phyloP scores from a whole-genome alignment of 2,113 vertebrate genomes.

The Nothobranchius furzeri region DNA sequence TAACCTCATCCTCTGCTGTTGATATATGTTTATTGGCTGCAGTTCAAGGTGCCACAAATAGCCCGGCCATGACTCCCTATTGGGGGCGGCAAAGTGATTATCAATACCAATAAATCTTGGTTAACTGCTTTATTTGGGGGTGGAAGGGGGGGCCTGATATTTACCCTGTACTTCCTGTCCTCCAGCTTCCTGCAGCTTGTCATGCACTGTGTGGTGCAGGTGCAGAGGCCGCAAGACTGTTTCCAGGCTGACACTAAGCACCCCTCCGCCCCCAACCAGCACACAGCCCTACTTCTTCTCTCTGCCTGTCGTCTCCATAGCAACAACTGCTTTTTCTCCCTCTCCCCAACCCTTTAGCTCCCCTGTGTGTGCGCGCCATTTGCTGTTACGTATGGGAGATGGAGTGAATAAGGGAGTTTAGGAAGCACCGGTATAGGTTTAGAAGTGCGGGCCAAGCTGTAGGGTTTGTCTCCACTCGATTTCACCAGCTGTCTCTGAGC shows the following conservation, averaged over 20 bases:
- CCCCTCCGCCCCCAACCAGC: slow-evolving; percentile 56
- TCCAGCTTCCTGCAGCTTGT: slow-evolving; percentile 74
- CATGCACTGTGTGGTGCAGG: slow-evolving; percentile 71
- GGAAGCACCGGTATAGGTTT: slow-evolving; percentile 51
- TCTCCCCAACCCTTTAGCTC: slow-evolving; percentile 53
- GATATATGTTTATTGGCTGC: slow-evolving; percentile 40
- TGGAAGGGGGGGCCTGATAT: slow-evolving; percentile 34
- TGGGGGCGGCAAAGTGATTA: background rate
- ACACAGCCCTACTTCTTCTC: slow-evolving; percentile 75
- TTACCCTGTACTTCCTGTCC: slow-evolving; percentile 72
- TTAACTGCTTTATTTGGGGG: slow-evolving; percentile 32
- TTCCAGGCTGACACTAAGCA: slow-evolving; percentile 72
- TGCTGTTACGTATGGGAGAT: slow-evolving; percentile 55
- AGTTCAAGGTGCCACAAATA: slow-evolving; percentile 56
- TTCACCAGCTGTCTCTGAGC: slow-evolving; percentile 82
- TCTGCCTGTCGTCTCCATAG: slow-evolving; percentile 76
- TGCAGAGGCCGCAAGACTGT: slow-evolving; percentile 73
- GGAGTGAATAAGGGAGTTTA: slow-evolving; percentile 3
- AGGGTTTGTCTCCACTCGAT: slow-evolving; percentile 61
- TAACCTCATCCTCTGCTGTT: slow-evolving; percentile 46
- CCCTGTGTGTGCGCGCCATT: slow-evolving; percentile 48
- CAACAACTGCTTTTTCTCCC: slow-evolving; percentile 75
- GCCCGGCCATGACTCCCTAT: slow-evolving; percentile 10
- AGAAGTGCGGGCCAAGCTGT: slow-evolving; percentile 41
- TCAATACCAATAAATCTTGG: slow-evolving; percentile 25